A percentile compares a stretch with the other conserved stretches of the same genome.
Evolutionary conservation across 2,797 vertebrate genomes (phyloP).

Genomic region (Urocyon cinereoargenteus): DNA sequence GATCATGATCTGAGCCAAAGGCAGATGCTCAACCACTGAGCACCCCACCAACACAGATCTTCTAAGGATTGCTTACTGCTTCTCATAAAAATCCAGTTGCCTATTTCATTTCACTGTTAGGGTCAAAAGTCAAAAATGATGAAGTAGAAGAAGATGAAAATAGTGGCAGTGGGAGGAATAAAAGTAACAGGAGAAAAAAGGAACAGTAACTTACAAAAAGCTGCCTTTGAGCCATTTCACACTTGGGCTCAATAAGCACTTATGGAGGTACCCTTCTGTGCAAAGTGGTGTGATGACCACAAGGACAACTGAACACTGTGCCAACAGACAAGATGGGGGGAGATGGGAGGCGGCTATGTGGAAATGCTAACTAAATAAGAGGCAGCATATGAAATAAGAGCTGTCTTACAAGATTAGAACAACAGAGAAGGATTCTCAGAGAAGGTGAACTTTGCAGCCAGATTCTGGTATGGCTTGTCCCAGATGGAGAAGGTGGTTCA

Average conservation of each 20-base stretch:
- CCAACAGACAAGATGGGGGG: not conserved
- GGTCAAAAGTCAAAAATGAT: not conserved
- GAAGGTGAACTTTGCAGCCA: not conserved
- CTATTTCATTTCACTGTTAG: not conserved
- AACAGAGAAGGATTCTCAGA: not conserved
- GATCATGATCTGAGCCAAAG: no score
- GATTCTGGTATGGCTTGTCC: not conserved
- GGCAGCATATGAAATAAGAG: not conserved
- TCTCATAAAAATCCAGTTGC: not conserved
- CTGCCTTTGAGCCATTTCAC: not conserved
- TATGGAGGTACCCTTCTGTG: not conserved
- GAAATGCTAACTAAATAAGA: not conserved
- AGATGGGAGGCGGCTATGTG: not conserved
- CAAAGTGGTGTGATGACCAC: not conserved
- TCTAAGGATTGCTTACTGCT: not conserved
- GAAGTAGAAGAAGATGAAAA: not conserved
- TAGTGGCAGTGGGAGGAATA: not conserved
- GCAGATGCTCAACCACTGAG: no score
- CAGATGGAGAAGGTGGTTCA: not conserved
- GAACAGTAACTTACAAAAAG: not conserved
- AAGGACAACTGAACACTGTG: not conserved
- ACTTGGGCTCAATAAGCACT: not conserved
- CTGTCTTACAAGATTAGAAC: not conserved
- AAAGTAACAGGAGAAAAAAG: not conserved
- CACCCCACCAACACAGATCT: not conserved